Evolutionary conservation across 2,113 vertebrate genomes (phyloP), one percentile per base, ranked within the genome.

Genomic region (Rhombomys opimus): DNA sequence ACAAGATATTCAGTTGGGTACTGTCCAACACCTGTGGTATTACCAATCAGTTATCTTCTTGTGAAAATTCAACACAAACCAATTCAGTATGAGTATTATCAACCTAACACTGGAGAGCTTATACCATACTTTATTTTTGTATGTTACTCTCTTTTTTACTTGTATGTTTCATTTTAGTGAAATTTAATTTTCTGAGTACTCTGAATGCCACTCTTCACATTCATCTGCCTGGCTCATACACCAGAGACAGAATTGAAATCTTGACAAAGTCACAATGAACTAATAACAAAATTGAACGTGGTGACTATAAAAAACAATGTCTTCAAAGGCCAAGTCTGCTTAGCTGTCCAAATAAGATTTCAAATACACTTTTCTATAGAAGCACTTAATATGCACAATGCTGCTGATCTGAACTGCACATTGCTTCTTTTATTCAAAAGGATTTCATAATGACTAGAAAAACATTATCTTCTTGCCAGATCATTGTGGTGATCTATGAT

Each of bases 391-490:
- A 91, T 96, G 92, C 82, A 95, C 30, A 57, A 22, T 46, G 73
- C 67, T 97, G 90, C 91, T 95, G 81, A 96, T 86, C 63, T 89
- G 63, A 90, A 93, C 78, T 27, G 59, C 20, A 54, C 77, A 91
- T 5, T 65, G 50, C 75, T 78, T 93, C 90, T 96, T 41, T 77
- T 78, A 92, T 90, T 95, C 84, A 70, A 72, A 97, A 90, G 65
- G 52, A 94, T 17, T 89, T 87, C 88, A 87, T 81, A 95, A 95
- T 91, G 89, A 96, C 0, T 10, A 88, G 59, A 75, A 93, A 94
- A 97, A 93, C 23, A 94, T 82, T 93, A 93, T 76, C 80, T 93
- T 63, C 75, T 73, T 96, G 94, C 94, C 95, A 97, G 77, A 94
- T 93, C 94, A 94, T 2, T 68, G 84, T 93, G 94, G 91, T 63